Conservation (phyloP, 2,113 vertebrate genomes). For the Muntiacus muntjak region DNA sequence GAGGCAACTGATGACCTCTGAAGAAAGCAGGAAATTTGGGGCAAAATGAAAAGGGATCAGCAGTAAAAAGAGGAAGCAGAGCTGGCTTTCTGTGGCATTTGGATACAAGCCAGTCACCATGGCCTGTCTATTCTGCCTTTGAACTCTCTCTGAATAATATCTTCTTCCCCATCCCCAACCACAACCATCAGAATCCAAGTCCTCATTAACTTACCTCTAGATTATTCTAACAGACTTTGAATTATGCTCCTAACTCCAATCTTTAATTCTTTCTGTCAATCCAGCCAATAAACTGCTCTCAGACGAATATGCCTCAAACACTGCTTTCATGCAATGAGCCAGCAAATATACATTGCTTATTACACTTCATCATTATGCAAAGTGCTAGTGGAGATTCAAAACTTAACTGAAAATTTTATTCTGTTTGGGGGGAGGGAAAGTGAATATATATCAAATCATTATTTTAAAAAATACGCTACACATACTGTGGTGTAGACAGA, state of each 20-base stretch:
- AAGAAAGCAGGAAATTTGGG: background rate
- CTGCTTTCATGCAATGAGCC: background rate
- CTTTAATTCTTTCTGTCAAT: background rate
- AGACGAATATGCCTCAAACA: background rate
- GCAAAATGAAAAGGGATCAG: background rate
- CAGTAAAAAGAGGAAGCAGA: background rate
- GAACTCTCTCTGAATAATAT: background rate
- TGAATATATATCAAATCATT: background rate
- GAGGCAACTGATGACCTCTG: background rate
- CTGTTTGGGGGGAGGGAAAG: background rate
- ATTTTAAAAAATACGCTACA: background rate
- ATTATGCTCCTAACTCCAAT: background rate
- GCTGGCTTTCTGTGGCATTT: background rate
- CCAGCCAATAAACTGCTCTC: background rate
- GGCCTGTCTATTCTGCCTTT: background rate
- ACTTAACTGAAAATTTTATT: background rate
- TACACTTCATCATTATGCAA: background rate
- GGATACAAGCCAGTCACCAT: background rate
- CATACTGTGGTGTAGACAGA: background rate
- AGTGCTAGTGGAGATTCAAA: background rate
- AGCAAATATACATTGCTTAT: background rate
- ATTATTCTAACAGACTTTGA: background rate
- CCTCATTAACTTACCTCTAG: background rate
- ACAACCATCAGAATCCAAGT: background rate
- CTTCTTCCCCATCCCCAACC: background rate